Evolutionary conservation across 2,888 invertebrate species (phyloP), one percentile per base, ranked within the genome.

Genomic region (Andrena praecox): DNA sequence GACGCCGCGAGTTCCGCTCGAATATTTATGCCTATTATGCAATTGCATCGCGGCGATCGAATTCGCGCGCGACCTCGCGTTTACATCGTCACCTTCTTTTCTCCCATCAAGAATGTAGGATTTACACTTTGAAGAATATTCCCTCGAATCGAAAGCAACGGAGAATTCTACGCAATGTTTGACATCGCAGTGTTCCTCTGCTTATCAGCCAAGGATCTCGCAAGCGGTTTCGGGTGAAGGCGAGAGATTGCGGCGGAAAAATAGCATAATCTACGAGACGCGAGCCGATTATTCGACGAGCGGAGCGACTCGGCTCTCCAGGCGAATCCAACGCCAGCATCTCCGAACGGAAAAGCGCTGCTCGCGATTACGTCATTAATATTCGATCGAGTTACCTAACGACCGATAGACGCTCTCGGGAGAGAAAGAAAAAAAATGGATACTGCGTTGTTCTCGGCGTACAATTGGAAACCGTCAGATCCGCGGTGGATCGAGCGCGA

Each of bases 281-380:
- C 63, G 24, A 62, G 62, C 33, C 20, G 56, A 56, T 56, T 33
- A 33, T 35, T 62, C 33, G 33, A 35, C 42, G 10, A 20, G n/a
- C 33, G 12, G n/a, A 0, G 12, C 12, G 5, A 0, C 5, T n/a
- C 24, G 69, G 67, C 59, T 79, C 79, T 27, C 42, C 29, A 42
- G 52, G 64, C 50, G 52, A 76, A 80, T 81, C 63, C 20, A 77
- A 72, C 3, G 3, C 56, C 4, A 27, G 20, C 48, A 74, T 77
- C 35, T 67, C 16, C 72, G 48, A 59, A 70, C 50, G 64, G 63
- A 69, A 60, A 68, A 72, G 48, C 50, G 73, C 2, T 16, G 35
- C 62, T 72, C 56, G 54, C 50, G 6, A 78, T 78, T 80, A 62
- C 84, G 56, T 86, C 77, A 81, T 60, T 59, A 71, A 80, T 87